Evolutionary conservation across 2,888 invertebrate species (phyloP).

Genomic region (Nematopogon swammerdamellus): DNA sequence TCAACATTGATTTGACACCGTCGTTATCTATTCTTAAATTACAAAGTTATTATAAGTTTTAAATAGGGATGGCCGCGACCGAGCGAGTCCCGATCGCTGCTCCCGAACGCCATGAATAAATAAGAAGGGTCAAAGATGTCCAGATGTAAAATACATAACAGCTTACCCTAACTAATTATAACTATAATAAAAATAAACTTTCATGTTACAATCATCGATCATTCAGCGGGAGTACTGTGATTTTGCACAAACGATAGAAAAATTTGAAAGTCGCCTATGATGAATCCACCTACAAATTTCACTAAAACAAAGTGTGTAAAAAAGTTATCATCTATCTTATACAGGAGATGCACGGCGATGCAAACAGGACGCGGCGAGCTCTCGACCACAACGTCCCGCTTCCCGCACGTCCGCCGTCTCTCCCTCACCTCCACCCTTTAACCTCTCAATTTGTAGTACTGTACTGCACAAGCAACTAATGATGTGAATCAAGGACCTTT

Average conservation of each 20-base stretch:
- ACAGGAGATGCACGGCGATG: slow-evolving; percentile 28
- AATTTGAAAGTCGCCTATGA: neutral
- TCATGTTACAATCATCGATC: slow-evolving; percentile 43
- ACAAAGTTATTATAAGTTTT: slow-evolving; percentile 17
- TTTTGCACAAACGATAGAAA: neutral
- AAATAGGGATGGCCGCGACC: neutral
- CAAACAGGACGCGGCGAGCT: slow-evolving; percentile 27
- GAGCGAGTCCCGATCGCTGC: neutral
- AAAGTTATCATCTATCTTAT: neutral
- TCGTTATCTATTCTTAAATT: slow-evolving; percentile 48
- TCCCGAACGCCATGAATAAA: neutral
- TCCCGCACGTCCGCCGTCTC: slow-evolving; percentile 6
- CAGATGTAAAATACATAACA: slow-evolving; percentile 50
- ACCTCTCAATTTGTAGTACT: neutral
- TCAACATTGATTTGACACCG: slow-evolving; percentile 22
- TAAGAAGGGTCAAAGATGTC: slow-evolving; percentile 12
- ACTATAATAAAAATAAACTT: slow-evolving; percentile 52
- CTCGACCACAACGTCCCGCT: slow-evolving; percentile 2
- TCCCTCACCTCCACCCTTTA: too few species aligned
- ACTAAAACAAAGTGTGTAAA: slow-evolving; percentile 1
- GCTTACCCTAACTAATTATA: slow-evolving; percentile 51
- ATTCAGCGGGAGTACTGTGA: slow-evolving; percentile 15
- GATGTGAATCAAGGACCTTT: too few species aligned
- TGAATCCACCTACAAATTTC: neutral
- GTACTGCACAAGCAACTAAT: neutral